phyloP scores from a whole-genome alignment of 2,113 vertebrate species.

The Erythrolamprus reginae region DNA sequence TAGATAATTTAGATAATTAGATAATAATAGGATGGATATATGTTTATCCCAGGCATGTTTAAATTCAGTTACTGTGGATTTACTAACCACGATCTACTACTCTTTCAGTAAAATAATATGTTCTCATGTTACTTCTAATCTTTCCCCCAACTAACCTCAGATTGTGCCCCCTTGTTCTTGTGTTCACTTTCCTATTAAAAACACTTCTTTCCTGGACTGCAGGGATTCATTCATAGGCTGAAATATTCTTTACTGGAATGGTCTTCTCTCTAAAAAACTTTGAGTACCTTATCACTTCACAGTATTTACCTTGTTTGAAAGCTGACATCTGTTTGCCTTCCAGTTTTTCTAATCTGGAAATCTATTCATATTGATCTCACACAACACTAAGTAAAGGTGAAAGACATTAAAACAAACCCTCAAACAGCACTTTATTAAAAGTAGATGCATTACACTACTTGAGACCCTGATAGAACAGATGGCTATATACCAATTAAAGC shows the following conservation, averaged over 20 bases:
- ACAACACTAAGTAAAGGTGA: neutral
- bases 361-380: accelerated
- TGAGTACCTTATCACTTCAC: neutral
- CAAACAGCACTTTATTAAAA: neutral
- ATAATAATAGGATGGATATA: no score
- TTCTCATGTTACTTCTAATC: no score
- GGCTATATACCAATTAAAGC: neutral
- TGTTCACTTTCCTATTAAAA: no score
- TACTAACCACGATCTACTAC: no score
- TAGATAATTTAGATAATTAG: no score
- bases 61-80: no score
- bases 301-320: neutral
- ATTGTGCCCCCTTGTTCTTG: no score
- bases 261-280: neutral
- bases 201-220: no score
- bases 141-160: no score
- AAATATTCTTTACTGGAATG: neutral
- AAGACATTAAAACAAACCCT: neutral
- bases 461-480: neutral
- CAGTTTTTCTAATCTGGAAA: neutral
- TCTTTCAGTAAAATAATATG: no score
- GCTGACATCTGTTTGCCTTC: neutral
- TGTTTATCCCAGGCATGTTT: no score
- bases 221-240: neutral
- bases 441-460: neutral